Evolutionary conservation across 2,113 vertebrate genomes (phyloP).

Genomic region (Meleagris gallopavo): DNA sequence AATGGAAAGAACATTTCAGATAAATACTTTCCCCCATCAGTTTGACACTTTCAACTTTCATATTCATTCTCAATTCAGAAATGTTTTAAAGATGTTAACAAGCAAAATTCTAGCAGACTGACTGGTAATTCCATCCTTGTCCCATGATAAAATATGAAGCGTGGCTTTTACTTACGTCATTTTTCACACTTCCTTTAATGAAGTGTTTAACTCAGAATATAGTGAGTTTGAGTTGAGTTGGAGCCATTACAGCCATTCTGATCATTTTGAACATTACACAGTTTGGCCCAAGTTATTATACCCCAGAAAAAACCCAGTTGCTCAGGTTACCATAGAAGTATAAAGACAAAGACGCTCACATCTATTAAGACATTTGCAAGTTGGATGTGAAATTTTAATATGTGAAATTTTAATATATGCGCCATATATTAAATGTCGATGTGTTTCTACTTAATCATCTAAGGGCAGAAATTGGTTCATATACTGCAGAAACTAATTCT

Average conservation of each 20-base stretch:
- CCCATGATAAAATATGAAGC: neutral
- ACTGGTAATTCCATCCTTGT: neutral
- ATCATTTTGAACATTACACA: neutral
- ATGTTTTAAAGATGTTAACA: neutral
- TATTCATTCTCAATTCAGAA: neutral
- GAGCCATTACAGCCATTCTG: neutral
- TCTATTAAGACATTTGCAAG: neutral
- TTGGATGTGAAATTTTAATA: neutral
- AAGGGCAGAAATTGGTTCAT: neutral
- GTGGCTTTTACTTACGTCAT: neutral
- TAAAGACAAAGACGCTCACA: accelerated
- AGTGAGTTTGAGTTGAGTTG: neutral
- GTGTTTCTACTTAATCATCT: neutral
- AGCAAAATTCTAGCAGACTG: neutral
- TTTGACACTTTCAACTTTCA: neutral
- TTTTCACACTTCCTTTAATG: neutral
- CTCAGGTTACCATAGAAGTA: neutral
- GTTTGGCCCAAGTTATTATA: neutral
- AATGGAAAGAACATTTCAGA: neutral
- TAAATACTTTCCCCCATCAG: neutral
- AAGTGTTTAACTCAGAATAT: neutral
- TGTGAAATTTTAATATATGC: neutral
- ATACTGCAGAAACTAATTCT: neutral
- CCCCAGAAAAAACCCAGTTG: neutral
- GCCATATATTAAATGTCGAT: neutral